Conservation (phyloP, 2,113 vertebrate species). For the Myrmecobius fasciatus region DNA sequence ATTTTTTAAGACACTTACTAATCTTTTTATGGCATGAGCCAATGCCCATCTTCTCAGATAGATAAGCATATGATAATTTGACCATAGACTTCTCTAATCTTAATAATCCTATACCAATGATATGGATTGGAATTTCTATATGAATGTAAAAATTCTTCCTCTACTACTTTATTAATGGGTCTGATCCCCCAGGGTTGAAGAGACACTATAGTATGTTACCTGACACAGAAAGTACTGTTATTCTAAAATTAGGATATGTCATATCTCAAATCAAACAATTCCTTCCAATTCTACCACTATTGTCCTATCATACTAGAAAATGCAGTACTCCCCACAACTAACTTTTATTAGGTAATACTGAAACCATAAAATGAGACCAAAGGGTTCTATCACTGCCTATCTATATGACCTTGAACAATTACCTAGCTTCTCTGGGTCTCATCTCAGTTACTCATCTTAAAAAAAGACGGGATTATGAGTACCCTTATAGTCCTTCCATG, state of each 20-base stretch:
- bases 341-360: slow-evolving; percentile 16
- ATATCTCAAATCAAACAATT: background rate
- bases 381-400: background rate
- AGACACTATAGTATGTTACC: background rate
- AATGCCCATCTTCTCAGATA: background rate
- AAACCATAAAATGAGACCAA: slow-evolving; percentile 2
- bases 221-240: background rate
- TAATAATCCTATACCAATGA: background rate
- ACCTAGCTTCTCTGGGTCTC: background rate
- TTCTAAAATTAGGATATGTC: background rate
- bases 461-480: background rate
- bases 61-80: background rate
- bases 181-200: slow-evolving; percentile 7
- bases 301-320: background rate
- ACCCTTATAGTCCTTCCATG: background rate
- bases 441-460: background rate
- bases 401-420: background rate
- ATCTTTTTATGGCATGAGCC: background rate
- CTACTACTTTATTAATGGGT: background rate
- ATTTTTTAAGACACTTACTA: background rate
- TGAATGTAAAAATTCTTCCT: background rate
- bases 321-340: background rate
- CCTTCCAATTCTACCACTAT: background rate
- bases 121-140: slow-evolving; percentile 9
- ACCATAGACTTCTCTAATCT: background rate